A percentile compares a stretch with the other conserved stretches of the same genome.
Conservation (phyloP, 2,888 invertebrate genomes). For the Campaea margaritaria region DNA sequence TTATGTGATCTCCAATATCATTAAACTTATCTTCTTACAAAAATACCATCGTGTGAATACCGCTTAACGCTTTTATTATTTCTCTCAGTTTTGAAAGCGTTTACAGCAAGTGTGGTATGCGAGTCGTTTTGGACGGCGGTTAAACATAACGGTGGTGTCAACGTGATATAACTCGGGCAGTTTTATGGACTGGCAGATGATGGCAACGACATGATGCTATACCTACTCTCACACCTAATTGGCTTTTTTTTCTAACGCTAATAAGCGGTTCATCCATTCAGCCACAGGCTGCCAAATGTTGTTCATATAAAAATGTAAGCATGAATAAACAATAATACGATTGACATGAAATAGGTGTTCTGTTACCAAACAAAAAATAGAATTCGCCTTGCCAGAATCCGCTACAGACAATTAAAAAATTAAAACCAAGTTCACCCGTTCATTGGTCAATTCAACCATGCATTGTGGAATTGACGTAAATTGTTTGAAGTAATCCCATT, state of each 20-base stretch:
- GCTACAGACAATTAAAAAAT: constrained; percentile 17
- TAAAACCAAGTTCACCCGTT: constrained; percentile 5
- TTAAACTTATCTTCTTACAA: constrained; percentile 3
- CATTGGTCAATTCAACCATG: constrained; percentile 15
- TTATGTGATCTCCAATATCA: not conserved
- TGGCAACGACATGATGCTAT: constrained; percentile 40
- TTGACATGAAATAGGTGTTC: constrained; percentile 20
- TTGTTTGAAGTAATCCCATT: constrained; percentile 9
- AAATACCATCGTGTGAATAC: constrained; percentile 26
- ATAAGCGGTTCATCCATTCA: not conserved
- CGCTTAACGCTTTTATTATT: constrained; percentile 53
- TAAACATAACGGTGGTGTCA: constrained; percentile 56
- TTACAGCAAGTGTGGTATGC: constrained; percentile 48
- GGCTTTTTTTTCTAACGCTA: constrained; percentile 30
- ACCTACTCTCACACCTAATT: constrained; percentile 39
- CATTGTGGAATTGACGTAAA: not conserved
- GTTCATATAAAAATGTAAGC: constrained; percentile 11
- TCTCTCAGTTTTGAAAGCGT: constrained; percentile 50
- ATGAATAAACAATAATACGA: constrained; percentile 18
- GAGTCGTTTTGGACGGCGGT: constrained; percentile 48
- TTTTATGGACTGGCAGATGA: constrained; percentile 47
- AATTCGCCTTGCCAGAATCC: constrained; percentile 12
- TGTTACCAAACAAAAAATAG: constrained; percentile 32
- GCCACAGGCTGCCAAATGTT: constrained; percentile 1
- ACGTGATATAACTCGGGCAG: constrained; percentile 50